These are phyloP conservation scores for Diplodus sargus DNA, from an alignment of 2,797 vertebrate genomes.

Conservation along the genomic window DNA sequence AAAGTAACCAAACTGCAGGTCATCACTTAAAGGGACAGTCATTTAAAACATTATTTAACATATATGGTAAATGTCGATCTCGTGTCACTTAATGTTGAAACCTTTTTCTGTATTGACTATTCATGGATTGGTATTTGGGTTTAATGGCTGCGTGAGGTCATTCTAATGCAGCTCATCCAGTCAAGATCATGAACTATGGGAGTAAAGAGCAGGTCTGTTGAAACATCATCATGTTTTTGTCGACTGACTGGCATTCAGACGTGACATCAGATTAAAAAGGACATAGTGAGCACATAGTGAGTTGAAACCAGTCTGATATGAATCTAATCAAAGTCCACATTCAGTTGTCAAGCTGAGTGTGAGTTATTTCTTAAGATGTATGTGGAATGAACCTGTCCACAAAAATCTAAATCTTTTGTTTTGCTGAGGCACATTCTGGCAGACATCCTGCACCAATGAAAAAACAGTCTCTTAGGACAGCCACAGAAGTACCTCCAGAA, in stretches of 20 bases:
- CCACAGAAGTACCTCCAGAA: slow-evolving; percentile 27
- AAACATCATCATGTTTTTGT: background rate
- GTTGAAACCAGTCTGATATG: too few species aligned
- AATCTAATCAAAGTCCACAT: background rate
- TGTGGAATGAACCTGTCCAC: slow-evolving; percentile 22
- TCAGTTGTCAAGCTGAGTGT: background rate
- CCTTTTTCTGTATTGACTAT: background rate
- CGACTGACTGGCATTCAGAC: background rate
- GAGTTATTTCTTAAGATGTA: slow-evolving; percentile 2
- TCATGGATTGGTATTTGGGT: background rate
- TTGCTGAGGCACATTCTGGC: slow-evolving; percentile 30
- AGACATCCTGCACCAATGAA: slow-evolving; percentile 12
- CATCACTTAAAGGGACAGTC: background rate
- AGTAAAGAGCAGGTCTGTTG: background rate
- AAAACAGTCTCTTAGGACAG: slow-evolving; percentile 30
- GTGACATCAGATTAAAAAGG: background rate
- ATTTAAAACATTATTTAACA: background rate
- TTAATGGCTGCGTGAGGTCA: background rate
- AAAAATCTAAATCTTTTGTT: slow-evolving; percentile 16
- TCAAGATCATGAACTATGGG: background rate
- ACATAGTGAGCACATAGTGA: too few species aligned
- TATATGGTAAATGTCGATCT: background rate
- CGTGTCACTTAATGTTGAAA: background rate
- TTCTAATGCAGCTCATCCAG: slow-evolving; percentile 2
- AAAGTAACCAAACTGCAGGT: slow-evolving; percentile 2